Conservation (phyloP, 2,113 vertebrate species). For the Salvator merianae region DNA sequence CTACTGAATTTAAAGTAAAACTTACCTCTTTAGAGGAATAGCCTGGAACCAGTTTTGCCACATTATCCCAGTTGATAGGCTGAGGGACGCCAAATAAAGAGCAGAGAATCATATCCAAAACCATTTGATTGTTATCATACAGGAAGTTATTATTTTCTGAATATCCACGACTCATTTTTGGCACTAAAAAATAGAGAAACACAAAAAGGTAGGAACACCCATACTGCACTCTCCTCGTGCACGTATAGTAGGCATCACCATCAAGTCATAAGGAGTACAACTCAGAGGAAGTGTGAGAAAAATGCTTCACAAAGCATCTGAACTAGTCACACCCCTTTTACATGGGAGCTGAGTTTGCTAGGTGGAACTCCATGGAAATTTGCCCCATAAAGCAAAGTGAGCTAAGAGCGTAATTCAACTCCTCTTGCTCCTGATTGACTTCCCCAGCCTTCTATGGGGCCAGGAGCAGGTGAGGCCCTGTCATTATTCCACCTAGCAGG, state of each 20-base stretch:
- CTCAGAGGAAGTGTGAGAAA: no score
- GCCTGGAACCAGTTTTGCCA: constrained; percentile 93
- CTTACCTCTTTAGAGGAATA: constrained; percentile 93
- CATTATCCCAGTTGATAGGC: constrained; percentile 95
- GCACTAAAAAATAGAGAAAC: constrained; percentile 55
- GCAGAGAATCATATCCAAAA: constrained; percentile 94
- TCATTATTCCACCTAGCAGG: not conserved
- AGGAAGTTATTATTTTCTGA: constrained; percentile 95
- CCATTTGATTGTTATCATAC: constrained; percentile 92
- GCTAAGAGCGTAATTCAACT: no score
- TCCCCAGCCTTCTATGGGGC: no score
- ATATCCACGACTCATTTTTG: constrained; percentile 89
- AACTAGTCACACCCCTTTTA: not conserved
- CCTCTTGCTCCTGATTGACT: no score
- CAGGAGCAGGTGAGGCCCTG: no score
- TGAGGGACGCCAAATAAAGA: constrained; percentile 88
- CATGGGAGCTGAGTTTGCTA: no score
- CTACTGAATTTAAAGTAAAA: not conserved
- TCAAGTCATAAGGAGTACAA: not conserved
- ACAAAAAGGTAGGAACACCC: constrained; percentile 44
- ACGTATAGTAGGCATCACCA: no score
- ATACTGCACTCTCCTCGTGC: not conserved
- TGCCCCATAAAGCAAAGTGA: no score
- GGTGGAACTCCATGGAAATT: no score
- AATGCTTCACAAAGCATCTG: not conserved